phyloP scores from a whole-genome alignment of 35 echinoderm and acorn worm genomes.

The Eucidaris tribuloides region DNA sequence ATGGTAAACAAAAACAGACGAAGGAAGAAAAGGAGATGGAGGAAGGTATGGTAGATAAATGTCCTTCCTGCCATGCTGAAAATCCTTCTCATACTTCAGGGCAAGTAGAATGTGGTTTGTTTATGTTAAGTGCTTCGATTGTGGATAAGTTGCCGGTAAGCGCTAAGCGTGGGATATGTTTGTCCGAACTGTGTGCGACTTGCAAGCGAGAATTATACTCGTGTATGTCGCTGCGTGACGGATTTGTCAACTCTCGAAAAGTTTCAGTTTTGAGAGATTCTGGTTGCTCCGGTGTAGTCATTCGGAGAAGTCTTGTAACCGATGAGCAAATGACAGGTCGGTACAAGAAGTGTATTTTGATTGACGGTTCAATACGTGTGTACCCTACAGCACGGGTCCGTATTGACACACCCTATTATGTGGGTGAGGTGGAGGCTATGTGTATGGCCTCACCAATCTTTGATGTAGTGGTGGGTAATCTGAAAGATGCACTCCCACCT shows the following conservation, averaged over 20 bases:
- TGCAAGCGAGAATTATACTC: not conserved
- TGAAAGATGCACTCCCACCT: slow-evolving; percentile 8
- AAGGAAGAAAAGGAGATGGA: not conserved
- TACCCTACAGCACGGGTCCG: slow-evolving; percentile 23
- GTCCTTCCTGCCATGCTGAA: not conserved
- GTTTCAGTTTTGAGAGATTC: slow-evolving; percentile 47
- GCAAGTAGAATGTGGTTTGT: not conserved
- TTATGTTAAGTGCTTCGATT: not conserved
- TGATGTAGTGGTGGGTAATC: slow-evolving; percentile 67
- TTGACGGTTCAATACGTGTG: slow-evolving; percentile 50
- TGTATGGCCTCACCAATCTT: slow-evolving; percentile 55
- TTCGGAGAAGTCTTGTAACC: slow-evolving; percentile 4
- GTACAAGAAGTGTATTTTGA: slow-evolving; percentile 36
- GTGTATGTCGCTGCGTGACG: slow-evolving; percentile 28
- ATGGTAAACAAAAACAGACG: not conserved
- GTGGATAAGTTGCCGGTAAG: not conserved
- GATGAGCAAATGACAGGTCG: slow-evolving; percentile 42
- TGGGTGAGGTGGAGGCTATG: slow-evolving; percentile 37
- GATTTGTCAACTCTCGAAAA: slow-evolving; percentile 1
- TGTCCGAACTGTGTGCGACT: slow-evolving; percentile 29
- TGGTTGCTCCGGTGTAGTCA: slow-evolving; percentile 56
- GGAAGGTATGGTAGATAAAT: not conserved
- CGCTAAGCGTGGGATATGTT: not conserved
- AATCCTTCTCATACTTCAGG: not conserved
- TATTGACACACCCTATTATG: slow-evolving; percentile 53